Percentiles rank a stretch among this genome's conserved stretches.
Evolutionary conservation across 2,113 vertebrate species (phyloP).

Genomic region (Micronycteris hirsuta): DNA sequence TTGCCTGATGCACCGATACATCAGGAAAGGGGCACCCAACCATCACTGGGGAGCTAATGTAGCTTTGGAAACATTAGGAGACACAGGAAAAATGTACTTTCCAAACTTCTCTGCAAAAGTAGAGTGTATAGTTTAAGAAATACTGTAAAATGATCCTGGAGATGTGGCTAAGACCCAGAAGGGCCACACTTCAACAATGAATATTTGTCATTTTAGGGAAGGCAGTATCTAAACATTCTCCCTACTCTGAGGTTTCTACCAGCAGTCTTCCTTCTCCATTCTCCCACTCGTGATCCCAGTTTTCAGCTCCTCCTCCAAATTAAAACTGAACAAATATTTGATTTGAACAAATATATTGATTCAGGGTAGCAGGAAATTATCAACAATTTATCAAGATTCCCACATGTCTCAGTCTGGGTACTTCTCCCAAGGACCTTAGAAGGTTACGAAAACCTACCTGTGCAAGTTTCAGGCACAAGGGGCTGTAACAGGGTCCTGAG

Average conservation of each 20-base stretch:
- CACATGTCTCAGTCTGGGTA: background rate
- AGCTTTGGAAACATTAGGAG: background rate
- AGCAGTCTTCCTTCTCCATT: background rate
- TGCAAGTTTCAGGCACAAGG: background rate
- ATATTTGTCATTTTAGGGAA: background rate
- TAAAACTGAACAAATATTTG: slow-evolving; percentile 19
- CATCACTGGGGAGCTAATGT: background rate
- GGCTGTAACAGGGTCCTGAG: background rate
- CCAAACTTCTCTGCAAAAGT: background rate
- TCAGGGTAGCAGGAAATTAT: background rate
- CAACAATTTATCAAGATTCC: background rate
- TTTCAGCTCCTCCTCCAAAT: background rate
- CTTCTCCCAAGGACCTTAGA: background rate
- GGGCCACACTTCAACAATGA: background rate
- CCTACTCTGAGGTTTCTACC: background rate
- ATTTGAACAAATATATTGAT: background rate
- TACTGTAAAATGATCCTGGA: background rate
- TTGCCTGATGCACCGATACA: background rate
- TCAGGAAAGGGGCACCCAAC: background rate
- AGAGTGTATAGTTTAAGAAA: background rate
- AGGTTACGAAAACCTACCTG: background rate
- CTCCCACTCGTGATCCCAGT: background rate
- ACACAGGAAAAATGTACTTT: background rate
- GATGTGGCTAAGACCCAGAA: background rate
- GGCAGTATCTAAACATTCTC: background rate